These are phyloP conservation scores for Parotocinclus haroldoi DNA, from an alignment of 2,797 vertebrate genomes.

Conservation along the genomic window DNA sequence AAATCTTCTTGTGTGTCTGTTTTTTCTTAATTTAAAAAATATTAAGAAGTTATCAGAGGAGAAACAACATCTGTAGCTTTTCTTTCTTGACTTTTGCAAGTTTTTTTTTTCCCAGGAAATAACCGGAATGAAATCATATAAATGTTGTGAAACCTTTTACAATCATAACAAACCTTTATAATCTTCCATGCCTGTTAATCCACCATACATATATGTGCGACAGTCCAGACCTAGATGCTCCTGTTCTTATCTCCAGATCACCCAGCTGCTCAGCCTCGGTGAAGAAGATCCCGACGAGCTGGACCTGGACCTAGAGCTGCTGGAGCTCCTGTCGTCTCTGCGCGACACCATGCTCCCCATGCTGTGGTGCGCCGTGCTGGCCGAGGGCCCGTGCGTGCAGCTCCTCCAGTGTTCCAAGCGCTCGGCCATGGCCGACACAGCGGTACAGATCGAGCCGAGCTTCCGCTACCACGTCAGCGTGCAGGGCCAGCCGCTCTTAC, in stretches of 20 bases:
- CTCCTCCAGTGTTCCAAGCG: constrained; percentile 74
- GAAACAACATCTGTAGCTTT: too few species aligned
- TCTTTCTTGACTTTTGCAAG: too few species aligned
- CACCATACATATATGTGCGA: too few species aligned
- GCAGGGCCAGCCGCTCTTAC: constrained; percentile 73
- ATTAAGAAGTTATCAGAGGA: too few species aligned
- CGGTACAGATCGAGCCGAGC: constrained; percentile 67
- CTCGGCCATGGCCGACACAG: constrained; percentile 72
- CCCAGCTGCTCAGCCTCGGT: constrained; percentile 72
- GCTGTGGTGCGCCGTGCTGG: constrained; percentile 72
- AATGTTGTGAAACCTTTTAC: too few species aligned
- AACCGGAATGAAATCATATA: too few species aligned
- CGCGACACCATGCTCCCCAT: constrained; percentile 62
- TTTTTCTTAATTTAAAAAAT: too few species aligned
- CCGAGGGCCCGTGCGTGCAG: constrained; percentile 70
- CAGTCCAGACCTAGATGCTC: too few species aligned
- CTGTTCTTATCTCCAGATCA: constrained; percentile 63
- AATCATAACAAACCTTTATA: too few species aligned
- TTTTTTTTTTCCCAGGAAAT: too few species aligned
- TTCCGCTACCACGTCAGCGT: constrained; percentile 70
- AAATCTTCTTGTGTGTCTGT: too few species aligned
- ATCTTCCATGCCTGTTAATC: too few species aligned
- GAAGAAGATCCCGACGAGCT: constrained; percentile 19
- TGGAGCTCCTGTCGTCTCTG: constrained; percentile 62
- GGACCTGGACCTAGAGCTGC: constrained; percentile 56